Evolutionary conservation across 1,140 invertebrate species (phyloP).

Genomic region (Nymphalis io): DNA sequence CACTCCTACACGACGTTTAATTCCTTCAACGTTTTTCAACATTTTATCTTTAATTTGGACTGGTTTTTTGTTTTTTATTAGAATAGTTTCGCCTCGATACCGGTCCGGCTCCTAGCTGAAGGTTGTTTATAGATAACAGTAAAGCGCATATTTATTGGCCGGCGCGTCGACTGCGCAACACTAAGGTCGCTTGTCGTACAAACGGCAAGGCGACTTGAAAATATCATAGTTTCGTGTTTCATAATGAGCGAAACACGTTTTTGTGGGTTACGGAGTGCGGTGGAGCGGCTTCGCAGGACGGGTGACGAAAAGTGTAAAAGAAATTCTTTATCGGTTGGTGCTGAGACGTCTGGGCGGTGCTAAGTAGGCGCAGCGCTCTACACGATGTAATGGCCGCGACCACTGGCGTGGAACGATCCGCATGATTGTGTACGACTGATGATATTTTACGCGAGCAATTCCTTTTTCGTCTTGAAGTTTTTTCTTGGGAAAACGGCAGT

Average conservation of each 20-base stretch:
- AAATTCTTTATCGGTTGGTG: slow-evolving; percentile 14
- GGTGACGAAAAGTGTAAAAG: slow-evolving; percentile 13
- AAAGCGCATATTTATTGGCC: slow-evolving; percentile 75
- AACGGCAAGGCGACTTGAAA: slow-evolving; percentile 61
- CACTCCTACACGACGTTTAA: slow-evolving; percentile 58
- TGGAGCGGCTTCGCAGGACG: slow-evolving; percentile 47
- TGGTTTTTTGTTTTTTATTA: slow-evolving; percentile 78
- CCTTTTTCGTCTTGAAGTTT: slow-evolving; percentile 55
- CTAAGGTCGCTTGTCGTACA: slow-evolving; percentile 59
- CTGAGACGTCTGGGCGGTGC: slow-evolving; percentile 31
- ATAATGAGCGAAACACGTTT: slow-evolving; percentile 78
- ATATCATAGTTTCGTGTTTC: slow-evolving; percentile 78
- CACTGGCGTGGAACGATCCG: slow-evolving; percentile 63
- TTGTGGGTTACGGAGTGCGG: slow-evolving; percentile 53
- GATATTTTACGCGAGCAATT: slow-evolving; percentile 60
- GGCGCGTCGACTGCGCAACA: slow-evolving; percentile 60
- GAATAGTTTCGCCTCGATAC: slow-evolving; percentile 77
- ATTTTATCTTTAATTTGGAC: slow-evolving; percentile 78
- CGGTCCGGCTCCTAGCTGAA: slow-evolving; percentile 70
- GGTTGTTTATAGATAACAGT: slow-evolving; percentile 79
- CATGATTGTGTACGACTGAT: slow-evolving; percentile 64
- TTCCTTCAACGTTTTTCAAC: slow-evolving; percentile 62
- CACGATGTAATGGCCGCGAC: slow-evolving; percentile 54
- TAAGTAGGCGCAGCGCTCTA: slow-evolving; percentile 31
- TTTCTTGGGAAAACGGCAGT: slow-evolving; percentile 45